These are phyloP conservation scores for Paracentrotus lividus DNA, from an alignment of 53 echinoderm and acorn worm genomes.

Conservation along the genomic window DNA sequence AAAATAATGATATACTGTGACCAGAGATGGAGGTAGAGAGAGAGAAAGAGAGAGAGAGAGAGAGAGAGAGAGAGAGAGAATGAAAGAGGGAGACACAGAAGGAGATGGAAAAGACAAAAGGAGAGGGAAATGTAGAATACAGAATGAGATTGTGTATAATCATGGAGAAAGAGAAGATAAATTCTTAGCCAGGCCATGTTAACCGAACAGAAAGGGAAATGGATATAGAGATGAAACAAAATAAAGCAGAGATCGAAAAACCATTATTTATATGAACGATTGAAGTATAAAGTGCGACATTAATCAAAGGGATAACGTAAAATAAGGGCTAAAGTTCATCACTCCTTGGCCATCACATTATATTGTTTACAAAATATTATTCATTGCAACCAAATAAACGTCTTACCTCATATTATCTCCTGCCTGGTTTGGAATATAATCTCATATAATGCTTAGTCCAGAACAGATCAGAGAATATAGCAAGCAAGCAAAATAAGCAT, in stretches of 20 bases:
- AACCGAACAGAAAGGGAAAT: neutral
- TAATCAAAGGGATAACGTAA: too few species aligned
- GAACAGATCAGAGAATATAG: neutral
- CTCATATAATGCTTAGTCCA: slow-evolving; percentile 23
- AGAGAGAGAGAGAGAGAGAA: neutral
- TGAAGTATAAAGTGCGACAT: too few species aligned
- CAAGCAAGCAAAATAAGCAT: neutral
- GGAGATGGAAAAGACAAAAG: neutral
- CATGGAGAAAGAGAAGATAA: too few species aligned
- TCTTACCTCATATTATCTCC: neutral
- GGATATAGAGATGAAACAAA: neutral
- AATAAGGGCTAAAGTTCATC: too few species aligned
- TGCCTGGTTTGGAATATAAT: neutral
- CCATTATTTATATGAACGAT: too few species aligned
- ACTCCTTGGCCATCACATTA: too few species aligned
- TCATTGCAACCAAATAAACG: neutral
- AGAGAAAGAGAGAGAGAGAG: neutral
- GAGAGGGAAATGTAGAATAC: neutral
- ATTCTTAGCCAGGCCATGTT: too few species aligned
- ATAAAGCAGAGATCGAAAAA: too few species aligned
- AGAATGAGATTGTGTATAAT: neutral
- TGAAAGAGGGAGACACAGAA: neutral
- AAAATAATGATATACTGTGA: neutral
- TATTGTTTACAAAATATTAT: neutral
- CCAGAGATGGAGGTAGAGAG: neutral